Evolutionary conservation across 2,113 vertebrate species (phyloP).

Genomic region (Cottus gobio): DNA sequence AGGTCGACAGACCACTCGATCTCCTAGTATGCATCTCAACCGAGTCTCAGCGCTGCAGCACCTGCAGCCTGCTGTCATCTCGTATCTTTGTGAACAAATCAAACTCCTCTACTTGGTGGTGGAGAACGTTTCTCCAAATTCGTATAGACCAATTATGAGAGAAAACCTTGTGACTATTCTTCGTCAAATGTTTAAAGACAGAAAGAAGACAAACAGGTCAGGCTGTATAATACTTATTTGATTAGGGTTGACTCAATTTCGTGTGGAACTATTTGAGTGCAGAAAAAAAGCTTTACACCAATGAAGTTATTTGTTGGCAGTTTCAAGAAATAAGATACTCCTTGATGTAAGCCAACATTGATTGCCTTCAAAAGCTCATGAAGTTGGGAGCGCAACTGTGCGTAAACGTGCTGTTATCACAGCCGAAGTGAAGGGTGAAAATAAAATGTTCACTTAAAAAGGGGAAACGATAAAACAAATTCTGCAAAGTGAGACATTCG

Average conservation of each 20-base stretch:
- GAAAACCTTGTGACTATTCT: not conserved
- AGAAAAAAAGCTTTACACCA: slow-evolving; percentile 4
- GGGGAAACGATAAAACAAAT: not conserved
- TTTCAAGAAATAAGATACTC: not conserved
- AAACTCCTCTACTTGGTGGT: slow-evolving; percentile 1
- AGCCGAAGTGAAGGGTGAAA: not conserved
- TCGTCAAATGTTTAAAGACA: slow-evolving; percentile 21
- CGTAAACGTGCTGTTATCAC: slow-evolving; percentile 25
- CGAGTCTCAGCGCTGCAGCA: slow-evolving; percentile 33
- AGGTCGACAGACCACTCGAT: slow-evolving; percentile 23
- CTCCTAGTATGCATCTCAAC: slow-evolving; percentile 11
- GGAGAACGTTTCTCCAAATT: slow-evolving; percentile 9
- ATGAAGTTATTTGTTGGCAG: slow-evolving; percentile 4
- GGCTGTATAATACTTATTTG: slow-evolving; percentile 32
- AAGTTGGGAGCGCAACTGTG: slow-evolving; percentile 9
- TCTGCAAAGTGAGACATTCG: slow-evolving; percentile 30
- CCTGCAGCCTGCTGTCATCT: slow-evolving; percentile 29
- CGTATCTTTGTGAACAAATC: slow-evolving; percentile 31
- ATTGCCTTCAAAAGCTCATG: slow-evolving; percentile 2
- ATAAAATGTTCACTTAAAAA: not conserved
- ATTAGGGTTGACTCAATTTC: slow-evolving; percentile 33
- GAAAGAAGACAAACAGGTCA: slow-evolving; percentile 24
- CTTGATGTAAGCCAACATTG: not conserved
- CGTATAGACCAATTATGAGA: not conserved
- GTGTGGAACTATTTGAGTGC: slow-evolving; percentile 8